Percentiles rank a stretch among this genome's conserved stretches.
Conservation (phyloP, 2,888 invertebrate genomes). For the Ophraella communa region DNA sequence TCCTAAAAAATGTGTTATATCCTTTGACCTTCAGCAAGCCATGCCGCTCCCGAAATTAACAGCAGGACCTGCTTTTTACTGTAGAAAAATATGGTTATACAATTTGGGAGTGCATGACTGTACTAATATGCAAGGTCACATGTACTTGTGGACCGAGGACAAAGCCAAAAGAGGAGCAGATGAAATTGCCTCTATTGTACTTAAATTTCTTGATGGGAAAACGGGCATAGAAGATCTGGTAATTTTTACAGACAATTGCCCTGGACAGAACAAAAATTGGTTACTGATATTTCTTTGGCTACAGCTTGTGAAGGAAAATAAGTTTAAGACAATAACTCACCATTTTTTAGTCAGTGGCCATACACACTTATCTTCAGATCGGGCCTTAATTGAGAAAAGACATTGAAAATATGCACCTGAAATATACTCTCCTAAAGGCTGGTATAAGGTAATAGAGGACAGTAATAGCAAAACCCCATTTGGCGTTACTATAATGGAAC, state of each 20-base stretch:
- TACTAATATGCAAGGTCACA: slow-evolving; percentile 27
- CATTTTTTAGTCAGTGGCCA: slow-evolving; percentile 25
- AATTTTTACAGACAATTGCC: slow-evolving; percentile 29
- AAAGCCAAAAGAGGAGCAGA: slow-evolving; percentile 36
- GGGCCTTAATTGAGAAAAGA: slow-evolving; percentile 27
- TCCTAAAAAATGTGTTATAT: slow-evolving; percentile 15
- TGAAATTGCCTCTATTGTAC: slow-evolving; percentile 32
- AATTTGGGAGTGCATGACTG: slow-evolving; percentile 42
- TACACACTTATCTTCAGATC: slow-evolving; percentile 20
- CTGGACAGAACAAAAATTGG: slow-evolving; percentile 32
- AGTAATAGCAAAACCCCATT: too few relatives aligned
- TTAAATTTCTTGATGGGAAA: slow-evolving; percentile 29
- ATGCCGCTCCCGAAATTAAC: slow-evolving; percentile 34
- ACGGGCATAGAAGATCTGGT: slow-evolving; percentile 5
- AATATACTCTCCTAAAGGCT: too few relatives aligned
- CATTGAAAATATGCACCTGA: not conserved
- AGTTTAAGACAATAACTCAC: slow-evolving; percentile 21
- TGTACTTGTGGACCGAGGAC: slow-evolving; percentile 36
- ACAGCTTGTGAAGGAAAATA: slow-evolving; percentile 16
- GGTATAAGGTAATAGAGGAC: too few relatives aligned
- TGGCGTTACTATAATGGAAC: too few relatives aligned
- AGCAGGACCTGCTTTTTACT: slow-evolving; percentile 35
- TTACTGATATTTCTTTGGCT: slow-evolving; percentile 17
- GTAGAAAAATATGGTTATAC: slow-evolving; percentile 38
- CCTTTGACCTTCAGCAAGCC: slow-evolving; percentile 36